phyloP scores from a whole-genome alignment of 2,113 vertebrate genomes.

The Orcinus orca region DNA sequence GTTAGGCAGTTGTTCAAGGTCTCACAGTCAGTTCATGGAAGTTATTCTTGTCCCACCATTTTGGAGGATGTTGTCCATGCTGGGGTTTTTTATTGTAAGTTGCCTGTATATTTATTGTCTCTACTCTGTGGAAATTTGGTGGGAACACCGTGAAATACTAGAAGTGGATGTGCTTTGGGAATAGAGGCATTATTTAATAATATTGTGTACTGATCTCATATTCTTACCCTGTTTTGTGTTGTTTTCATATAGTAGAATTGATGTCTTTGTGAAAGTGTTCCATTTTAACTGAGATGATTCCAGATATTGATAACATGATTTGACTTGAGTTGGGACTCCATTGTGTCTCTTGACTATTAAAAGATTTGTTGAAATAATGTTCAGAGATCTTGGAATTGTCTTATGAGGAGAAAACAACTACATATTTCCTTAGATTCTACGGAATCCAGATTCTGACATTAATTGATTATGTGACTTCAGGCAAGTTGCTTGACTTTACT shows the following conservation, averaged over 20 bases:
- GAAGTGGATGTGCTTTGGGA: background rate
- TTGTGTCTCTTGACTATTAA: background rate
- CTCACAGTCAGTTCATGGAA: background rate
- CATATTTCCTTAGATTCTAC: background rate
- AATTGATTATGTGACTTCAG: background rate
- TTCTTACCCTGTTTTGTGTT: background rate
- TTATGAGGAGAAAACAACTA: background rate
- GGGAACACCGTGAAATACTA: background rate
- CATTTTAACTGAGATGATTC: background rate
- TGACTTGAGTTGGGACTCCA: background rate
- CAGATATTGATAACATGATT: background rate
- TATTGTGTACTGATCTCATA: background rate
- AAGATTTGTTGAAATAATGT: slow-evolving; percentile 4
- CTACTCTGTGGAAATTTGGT: background rate
- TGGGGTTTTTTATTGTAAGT: background rate
- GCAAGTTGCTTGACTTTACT: background rate
- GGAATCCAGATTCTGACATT: background rate
- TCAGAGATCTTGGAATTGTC: background rate
- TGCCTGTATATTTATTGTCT: background rate
- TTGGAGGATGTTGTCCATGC: background rate
- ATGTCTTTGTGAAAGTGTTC: background rate
- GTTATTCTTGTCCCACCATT: background rate
- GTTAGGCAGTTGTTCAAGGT: background rate
- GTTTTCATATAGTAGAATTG: background rate
- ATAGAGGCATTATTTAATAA: background rate